These are phyloP conservation scores for Chloroceryle inda DNA, from an alignment of 2,797 vertebrate species.

Conservation along the genomic window DNA sequence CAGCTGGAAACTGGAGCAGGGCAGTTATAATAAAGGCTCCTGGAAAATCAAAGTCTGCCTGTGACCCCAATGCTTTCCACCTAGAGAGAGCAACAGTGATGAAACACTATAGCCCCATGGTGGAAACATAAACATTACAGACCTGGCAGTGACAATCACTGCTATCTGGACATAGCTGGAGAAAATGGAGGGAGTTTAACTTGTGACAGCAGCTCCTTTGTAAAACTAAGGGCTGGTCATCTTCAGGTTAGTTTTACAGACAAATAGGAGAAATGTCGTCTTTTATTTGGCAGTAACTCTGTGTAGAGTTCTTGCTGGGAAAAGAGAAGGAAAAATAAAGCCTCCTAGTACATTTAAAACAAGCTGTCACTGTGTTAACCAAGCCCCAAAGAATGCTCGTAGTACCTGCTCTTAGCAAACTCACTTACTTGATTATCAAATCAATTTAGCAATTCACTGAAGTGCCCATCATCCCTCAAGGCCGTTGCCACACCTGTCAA, in stretches of 20 bases:
- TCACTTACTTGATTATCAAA: slow-evolving; percentile 74
- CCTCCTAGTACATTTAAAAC: slow-evolving; percentile 37
- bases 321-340: neutral
- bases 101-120: rapidly evolving
- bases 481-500: slow-evolving; percentile 70
- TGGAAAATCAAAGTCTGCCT: rapidly evolving
- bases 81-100: neutral
- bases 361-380: slow-evolving; percentile 63
- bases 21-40: neutral
- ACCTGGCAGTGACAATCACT: neutral
- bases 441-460: slow-evolving; percentile 67
- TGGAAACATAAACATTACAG: neutral
- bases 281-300: neutral
- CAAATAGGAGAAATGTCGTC: neutral
- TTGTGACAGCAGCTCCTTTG: neutral
- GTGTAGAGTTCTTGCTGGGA: neutral
- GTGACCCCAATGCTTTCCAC: rapidly evolving
- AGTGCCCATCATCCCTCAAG: slow-evolving; percentile 72
- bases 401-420: slow-evolving; percentile 67
- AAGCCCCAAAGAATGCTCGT: slow-evolving; percentile 27
- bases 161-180: neutral
- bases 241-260: neutral
- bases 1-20: neutral
- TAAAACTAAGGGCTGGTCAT: neutral
- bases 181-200: neutral